Evolutionary conservation across 2,113 vertebrate genomes (phyloP).

Genomic region (Edolisoma coerulescens): DNA sequence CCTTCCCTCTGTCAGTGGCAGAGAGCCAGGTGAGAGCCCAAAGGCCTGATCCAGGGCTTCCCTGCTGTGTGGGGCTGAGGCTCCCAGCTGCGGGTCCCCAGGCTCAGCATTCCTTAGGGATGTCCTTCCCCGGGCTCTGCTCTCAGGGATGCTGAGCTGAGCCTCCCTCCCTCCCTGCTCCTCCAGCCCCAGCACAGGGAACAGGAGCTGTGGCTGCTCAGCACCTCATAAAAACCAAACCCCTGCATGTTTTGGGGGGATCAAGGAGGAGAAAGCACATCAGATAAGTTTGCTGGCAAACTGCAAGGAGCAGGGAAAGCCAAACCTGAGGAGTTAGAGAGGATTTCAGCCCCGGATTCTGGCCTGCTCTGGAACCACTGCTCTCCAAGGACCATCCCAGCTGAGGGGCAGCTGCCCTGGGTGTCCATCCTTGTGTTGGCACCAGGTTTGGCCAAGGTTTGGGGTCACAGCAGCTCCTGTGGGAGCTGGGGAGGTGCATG

Average conservation of each 20-base stretch:
- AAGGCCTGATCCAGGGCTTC: rapidly evolving
- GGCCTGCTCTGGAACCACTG: not conserved
- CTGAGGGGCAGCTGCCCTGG: not conserved
- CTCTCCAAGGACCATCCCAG: not conserved
- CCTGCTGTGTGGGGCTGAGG: not conserved
- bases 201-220: constrained; percentile 21
- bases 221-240: not conserved
- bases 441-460: not conserved
- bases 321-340: not conserved
- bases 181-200: not conserved
- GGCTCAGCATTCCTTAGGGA: not conserved
- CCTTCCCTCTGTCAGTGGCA: not conserved
- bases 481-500: not conserved
- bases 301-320: not conserved
- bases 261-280: not conserved
- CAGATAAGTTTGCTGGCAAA: not conserved
- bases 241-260: not conserved
- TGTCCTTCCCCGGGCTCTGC: not conserved
- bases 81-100: not conserved
- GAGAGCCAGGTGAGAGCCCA: not conserved
- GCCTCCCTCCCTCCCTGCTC: not conserved
- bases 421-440: not conserved
- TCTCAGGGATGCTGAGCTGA: not conserved
- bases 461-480: not conserved
- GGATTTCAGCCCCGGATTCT: not conserved